Base-by-base conservation (phyloP, 2,888 invertebrate species). In the Spilarctia lutea region DNA sequence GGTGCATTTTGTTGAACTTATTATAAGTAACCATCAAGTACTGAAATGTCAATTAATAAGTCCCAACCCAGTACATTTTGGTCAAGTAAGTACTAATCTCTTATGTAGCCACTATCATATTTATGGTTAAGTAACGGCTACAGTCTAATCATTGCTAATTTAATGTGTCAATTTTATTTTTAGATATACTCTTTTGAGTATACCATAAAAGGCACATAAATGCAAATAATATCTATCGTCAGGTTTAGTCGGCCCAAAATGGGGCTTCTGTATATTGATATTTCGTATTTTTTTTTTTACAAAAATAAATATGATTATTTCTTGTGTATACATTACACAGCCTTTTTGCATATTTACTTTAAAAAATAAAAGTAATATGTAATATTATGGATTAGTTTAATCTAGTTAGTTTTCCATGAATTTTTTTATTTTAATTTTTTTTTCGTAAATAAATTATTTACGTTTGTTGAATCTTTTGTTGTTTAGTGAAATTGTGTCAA, bases 11-110 rank as follows among this genome's bases (percentile, higher is more conserved):
- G 27, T 73, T 79, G 63, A 75, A 78, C 65, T 63, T 75, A 73
- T 72, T 79, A 33, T 77, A 78, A 68, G 71, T 75, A 73, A 82
- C 75, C 76, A 84, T 73, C 73, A 78, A 84, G 77, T 82, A 75
- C 65, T 69, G 74, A 71, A 70, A 75, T 73, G 83, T 83, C 83
- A 83, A 83, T 83, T 83, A 83, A 80, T 74, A 76, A 68, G 48
- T 77, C 70, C 42, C 74, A 71, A 33, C 18, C 33, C 39, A 65
- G 60, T 60, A 66, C 10, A 33, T 65, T 65, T 68, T 81, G 70
- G 27, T 27, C 18, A 30, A 63, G 63, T 63, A 63, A 74, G 60
- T 56, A 71, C 63, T 75, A 75, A 56, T 79, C 63, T 79, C 66
- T 39, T 67, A 60, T 72, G 27, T 33, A 20, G 39, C 42, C 56